Evolutionary conservation across 2,888 invertebrate genomes (phyloP), one percentile per base, ranked within the genome.

Genomic region (Leptodirus hochenwartii): DNA sequence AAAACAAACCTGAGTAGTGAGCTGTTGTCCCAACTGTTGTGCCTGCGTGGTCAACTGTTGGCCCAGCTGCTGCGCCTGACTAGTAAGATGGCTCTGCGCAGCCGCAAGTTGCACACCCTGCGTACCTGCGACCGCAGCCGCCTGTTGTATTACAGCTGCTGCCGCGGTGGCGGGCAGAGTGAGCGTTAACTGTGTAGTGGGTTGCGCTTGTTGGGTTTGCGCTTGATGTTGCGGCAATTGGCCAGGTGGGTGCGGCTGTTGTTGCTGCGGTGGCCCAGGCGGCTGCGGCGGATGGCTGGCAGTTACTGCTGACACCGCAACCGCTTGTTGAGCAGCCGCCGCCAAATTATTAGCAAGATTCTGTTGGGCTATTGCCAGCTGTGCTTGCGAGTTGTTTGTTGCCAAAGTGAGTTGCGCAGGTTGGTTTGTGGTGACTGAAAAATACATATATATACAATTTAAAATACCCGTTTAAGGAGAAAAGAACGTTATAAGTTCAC

Each of bases 361-460:
- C 32, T 53, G 54, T 34, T 52, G 53, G 3, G 55, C 54, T 30
- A 55, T 53, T 8, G 54, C 53, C 17, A 55, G 39, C 32, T 55
- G 55, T 5, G 53, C 53, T 38, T 53, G 52, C 9, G 52, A 50
- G 39, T 47, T 54, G 35, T 46, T 53, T n/a, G 47, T 54, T 2
- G 51, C 53, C 22, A 54, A 39, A n/a, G 53, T 49, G 15, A 54
- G 34, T 39, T 54, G 54, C 10, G 52, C 44, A 3, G 53, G 38
- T 17, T 53, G 54, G 39, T 55, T 54, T 16, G 54, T 54, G 13
- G 53, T 54, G 15, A 55, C 54, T 52, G 37, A 15, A 45, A 45
- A 10, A 24, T 34, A 30, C 28, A 34, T 23, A 16, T 29, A 9
- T 9, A 24, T 9, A 9, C 25, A 9, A 9, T 9, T 9, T 27